Base-by-base conservation (phyloP, 1,140 invertebrate species). In the Drosophila ironensis region DNA sequence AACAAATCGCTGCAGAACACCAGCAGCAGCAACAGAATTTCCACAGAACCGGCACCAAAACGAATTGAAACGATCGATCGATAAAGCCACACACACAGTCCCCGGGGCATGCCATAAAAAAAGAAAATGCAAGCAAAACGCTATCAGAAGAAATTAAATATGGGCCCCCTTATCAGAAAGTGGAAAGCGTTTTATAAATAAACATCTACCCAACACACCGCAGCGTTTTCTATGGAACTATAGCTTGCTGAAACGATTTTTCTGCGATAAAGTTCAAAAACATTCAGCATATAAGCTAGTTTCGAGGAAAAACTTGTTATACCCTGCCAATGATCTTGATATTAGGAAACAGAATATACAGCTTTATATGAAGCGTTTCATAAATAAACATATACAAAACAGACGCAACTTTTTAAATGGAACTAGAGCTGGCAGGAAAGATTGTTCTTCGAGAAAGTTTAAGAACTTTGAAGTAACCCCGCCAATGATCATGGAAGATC, bases 1-100 rank as follows among this genome's bases (percentile, higher is more conserved):
- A 25, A 30, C 17, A 69, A 69, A 69, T 69, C 64, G 30, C 38
- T 38, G 30, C 44, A 59, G 11, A 50, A 20, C 35, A 33, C 7
- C 33, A 47, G 38, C 33, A 67, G 19, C 47, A 38, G 30, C 35
- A 30, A 38, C n/a, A 12, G n/a, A n/a, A n/a, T n/a, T n/a, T n/a
- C n/a, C n/a, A n/a, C n/a, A n/a, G n/a, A n/a, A n/a, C n/a, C n/a
- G n/a, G n/a, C n/a, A n/a, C n/a, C n/a, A n/a, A n/a, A 12, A 16
- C 24, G 5, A 38, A 22, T 5, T 2, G 20, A 6, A 40, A 14
- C 60, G 28, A 22, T 27, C 35, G 27, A 17, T 40, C 19, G 22
- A 45, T 33, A 22, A 14, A 48, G n/a, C n/a, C n/a, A 8, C 19
- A 57, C 54, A 12, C 2, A 22, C 20, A 14, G 14, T 35, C 7